Evolutionary conservation across 2,113 vertebrate species (phyloP).

Genomic region (Lampris incognitus): DNA sequence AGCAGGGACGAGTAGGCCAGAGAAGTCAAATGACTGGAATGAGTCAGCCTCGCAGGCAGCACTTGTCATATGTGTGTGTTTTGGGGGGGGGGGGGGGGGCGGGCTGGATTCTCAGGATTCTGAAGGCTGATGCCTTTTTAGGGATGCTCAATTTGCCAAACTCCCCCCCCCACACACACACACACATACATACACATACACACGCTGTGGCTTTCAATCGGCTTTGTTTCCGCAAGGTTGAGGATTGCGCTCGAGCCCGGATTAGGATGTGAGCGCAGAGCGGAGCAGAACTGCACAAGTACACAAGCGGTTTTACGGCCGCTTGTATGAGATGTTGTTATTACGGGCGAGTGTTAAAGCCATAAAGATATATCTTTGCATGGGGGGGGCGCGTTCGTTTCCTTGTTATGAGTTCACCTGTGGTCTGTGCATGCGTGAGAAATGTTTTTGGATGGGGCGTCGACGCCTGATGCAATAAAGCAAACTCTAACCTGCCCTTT

Average conservation of each 20-base stretch:
- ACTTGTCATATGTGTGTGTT: conserved; percentile 60
- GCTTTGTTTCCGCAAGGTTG: not conserved
- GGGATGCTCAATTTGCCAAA: not conserved
- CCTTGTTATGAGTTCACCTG: not conserved
- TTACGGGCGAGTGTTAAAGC: not conserved
- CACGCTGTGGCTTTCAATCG: conserved; percentile 17
- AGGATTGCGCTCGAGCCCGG: not conserved
- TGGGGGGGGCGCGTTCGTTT: not conserved
- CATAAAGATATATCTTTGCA: conserved; percentile 7
- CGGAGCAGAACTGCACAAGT: not conserved
- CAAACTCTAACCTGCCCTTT: too few relatives aligned
- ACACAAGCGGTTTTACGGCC: not conserved
- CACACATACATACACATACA: not conserved
- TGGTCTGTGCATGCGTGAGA: too few relatives aligned
- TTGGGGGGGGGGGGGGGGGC: conserved; percentile 2
- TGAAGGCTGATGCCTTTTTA: conserved; percentile 25
- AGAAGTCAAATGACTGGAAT: conserved; percentile 49
- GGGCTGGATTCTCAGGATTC: conserved; percentile 51
- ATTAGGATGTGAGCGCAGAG: not conserved
- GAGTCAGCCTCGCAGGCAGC: conserved; percentile 40
- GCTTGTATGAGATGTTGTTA: too few relatives aligned
- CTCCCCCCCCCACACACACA: not conserved
- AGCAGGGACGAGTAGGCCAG: conserved; percentile 12
- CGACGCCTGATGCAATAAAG: too few relatives aligned
- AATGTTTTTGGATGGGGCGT: too few relatives aligned